Conservation (phyloP, 1,140 invertebrate genomes). For the Doryteuthis pealeii region DNA sequence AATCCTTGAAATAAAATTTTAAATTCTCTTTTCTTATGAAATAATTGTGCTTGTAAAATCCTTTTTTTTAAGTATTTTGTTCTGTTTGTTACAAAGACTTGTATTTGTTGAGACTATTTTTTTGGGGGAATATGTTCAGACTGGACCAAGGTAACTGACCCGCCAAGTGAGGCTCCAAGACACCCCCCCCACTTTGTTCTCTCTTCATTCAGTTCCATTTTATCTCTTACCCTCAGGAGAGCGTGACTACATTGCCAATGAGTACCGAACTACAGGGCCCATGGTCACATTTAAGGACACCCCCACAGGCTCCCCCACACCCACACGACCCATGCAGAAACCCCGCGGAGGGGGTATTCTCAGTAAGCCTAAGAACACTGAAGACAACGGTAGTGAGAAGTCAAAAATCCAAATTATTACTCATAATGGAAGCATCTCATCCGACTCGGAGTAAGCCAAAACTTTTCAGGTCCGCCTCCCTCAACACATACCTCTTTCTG, state of each 20-base stretch:
- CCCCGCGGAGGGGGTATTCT: conserved; percentile 12
- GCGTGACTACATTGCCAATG: conserved; percentile 6
- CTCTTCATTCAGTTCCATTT: background rate
- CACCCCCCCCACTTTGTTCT: no score
- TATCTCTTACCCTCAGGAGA: background rate
- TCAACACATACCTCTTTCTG: no score
- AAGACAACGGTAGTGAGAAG: conserved; percentile 15
- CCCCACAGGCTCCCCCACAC: conserved; percentile 20
- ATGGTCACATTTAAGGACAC: conserved; percentile 23
- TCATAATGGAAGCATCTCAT: conserved; percentile 53
- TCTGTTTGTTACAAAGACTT: no score
- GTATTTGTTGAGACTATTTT: no score
- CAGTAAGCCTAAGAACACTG: conserved; percentile 13
- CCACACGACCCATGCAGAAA: conserved; percentile 24
- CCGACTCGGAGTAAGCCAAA: conserved; percentile 51
- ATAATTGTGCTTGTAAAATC: no score
- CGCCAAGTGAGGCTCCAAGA: no score
- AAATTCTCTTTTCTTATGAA: no score
- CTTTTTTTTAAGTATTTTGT: no score
- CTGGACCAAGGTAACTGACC: no score
- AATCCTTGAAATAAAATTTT: no score
- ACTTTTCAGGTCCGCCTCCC: no score
- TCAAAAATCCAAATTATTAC: conserved; percentile 50
- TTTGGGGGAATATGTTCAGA: no score
- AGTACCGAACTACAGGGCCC: background rate